These are phyloP conservation scores for Danio tinwini DNA, from an alignment of 2,797 vertebrate species.

Conservation along the genomic window DNA sequence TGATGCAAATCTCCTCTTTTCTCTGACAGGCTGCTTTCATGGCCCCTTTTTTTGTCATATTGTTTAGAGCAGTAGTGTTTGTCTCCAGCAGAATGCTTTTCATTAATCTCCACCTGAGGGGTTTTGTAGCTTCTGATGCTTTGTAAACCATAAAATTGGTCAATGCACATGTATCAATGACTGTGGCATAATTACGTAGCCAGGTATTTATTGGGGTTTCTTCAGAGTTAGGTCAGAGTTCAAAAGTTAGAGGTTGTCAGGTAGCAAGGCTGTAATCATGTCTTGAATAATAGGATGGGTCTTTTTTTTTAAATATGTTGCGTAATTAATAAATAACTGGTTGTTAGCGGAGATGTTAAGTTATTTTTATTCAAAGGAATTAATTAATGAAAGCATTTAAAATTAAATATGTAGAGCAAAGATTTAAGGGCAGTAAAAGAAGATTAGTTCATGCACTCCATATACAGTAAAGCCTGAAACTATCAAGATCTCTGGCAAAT, in stretches of 20 bases:
- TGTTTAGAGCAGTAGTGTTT: constrained; percentile 77
- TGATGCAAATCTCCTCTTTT: constrained; percentile 53
- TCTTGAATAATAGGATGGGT: neutral
- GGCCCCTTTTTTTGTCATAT: constrained; percentile 51
- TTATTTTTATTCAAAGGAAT: too few relatives aligned
- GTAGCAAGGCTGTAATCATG: neutral
- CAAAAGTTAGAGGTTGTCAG: neutral
- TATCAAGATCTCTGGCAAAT: too few relatives aligned
- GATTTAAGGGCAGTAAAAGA: too few relatives aligned
- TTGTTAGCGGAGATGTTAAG: too few relatives aligned
- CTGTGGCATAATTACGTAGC: constrained; percentile 18
- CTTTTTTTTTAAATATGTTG: too few relatives aligned
- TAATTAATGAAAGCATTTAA: too few relatives aligned
- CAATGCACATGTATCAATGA: constrained; percentile 26
- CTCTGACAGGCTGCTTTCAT: constrained; percentile 42
- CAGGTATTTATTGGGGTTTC: constrained; percentile 31
- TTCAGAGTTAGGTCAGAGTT: constrained; percentile 3
- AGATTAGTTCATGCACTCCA: too few relatives aligned
- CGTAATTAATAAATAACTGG: too few relatives aligned
- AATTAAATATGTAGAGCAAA: too few relatives aligned
- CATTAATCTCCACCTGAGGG: constrained; percentile 39
- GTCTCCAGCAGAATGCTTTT: constrained; percentile 62
- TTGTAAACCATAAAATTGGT: constrained; percentile 12
- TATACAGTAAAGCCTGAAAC: too few relatives aligned
- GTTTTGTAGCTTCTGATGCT: constrained; percentile 40